phyloP scores from a whole-genome alignment of 2,113 vertebrate genomes.

The Hystrix cristata region DNA sequence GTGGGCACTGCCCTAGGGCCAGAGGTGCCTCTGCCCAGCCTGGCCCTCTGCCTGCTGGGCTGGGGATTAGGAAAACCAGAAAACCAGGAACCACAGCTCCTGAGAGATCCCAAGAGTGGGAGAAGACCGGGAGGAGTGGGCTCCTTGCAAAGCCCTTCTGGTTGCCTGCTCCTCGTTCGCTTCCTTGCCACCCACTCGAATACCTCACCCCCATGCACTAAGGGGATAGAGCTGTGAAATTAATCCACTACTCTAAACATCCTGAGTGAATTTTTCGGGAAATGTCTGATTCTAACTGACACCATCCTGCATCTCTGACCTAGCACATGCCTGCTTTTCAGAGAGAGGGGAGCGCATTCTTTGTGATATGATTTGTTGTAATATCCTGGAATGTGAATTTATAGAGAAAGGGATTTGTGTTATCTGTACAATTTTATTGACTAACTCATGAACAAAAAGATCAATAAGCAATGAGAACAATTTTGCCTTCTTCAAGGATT shows the following conservation, averaged over 20 bases:
- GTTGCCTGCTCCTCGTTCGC: fast-evolving
- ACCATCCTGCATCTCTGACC: neutral
- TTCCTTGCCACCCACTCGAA: neutral
- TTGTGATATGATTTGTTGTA: neutral
- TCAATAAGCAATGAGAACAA: neutral
- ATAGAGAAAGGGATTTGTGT: neutral
- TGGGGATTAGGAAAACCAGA: neutral
- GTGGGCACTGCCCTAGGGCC: fast-evolving
- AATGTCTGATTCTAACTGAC: neutral
- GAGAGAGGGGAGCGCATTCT: neutral
- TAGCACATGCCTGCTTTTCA: neutral
- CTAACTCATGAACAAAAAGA: neutral
- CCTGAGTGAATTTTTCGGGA: neutral
- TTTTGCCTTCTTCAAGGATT: neutral
- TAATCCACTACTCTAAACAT: neutral
- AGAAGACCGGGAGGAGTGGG: neutral
- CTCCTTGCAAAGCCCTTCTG: neutral
- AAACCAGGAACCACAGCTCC: neutral
- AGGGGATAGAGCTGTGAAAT: neutral
- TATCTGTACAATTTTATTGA: neutral
- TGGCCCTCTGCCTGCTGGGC: neutral
- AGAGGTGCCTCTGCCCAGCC: neutral
- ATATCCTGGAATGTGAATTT: neutral
- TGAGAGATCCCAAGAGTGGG: neutral
- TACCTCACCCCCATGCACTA: too few relatives aligned